A percentile compares a stretch with the other conserved stretches of the same genome.
Evolutionary conservation across 2,888 invertebrate genomes (phyloP).

Genomic region (Eulithis testata): DNA sequence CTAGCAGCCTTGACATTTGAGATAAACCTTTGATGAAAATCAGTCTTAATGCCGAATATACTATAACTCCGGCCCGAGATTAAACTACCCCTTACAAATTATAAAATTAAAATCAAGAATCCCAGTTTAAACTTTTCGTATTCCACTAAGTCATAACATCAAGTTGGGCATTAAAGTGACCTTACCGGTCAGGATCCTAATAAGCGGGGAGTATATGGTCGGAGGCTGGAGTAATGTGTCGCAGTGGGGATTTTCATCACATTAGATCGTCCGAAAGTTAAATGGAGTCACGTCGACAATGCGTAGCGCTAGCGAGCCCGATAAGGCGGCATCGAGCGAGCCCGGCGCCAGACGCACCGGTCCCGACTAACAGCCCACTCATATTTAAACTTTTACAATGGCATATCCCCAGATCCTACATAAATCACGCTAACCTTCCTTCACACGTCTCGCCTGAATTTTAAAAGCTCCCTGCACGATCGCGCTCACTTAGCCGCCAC

Average conservation of each 20-base stretch:
- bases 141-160: slow-evolving; percentile 38
- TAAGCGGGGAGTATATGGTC: slow-evolving; percentile 44
- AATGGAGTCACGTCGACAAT: slow-evolving; percentile 57
- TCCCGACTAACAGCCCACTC: slow-evolving; percentile 52
- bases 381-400: slow-evolving; percentile 79
- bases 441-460: slow-evolving; percentile 77
- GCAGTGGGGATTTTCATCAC: slow-evolving; percentile 49
- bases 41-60: slow-evolving; percentile 14
- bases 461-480: slow-evolving; percentile 74
- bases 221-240: slow-evolving; percentile 40
- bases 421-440: slow-evolving; percentile 75
- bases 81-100: slow-evolving; percentile 37
- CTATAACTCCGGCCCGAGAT: slow-evolving; percentile 29
- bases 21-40: slow-evolving; percentile 23
- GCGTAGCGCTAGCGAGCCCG: slow-evolving; percentile 40
- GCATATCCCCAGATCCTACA: slow-evolving; percentile 62
- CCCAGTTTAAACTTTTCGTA: slow-evolving; percentile 39
- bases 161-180: slow-evolving; percentile 44
- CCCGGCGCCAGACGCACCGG: slow-evolving; percentile 23
- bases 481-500: slow-evolving; percentile 59
- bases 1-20: slow-evolving; percentile 7
- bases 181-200: slow-evolving; percentile 44
- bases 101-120: slow-evolving; percentile 43
- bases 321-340: slow-evolving; percentile 35
- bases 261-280: slow-evolving; percentile 53